Percentiles rank a stretch among this genome's conserved stretches.
phyloP scores from a whole-genome alignment of 1,140 invertebrate genomes.

The Sitobion miscanthi region DNA sequence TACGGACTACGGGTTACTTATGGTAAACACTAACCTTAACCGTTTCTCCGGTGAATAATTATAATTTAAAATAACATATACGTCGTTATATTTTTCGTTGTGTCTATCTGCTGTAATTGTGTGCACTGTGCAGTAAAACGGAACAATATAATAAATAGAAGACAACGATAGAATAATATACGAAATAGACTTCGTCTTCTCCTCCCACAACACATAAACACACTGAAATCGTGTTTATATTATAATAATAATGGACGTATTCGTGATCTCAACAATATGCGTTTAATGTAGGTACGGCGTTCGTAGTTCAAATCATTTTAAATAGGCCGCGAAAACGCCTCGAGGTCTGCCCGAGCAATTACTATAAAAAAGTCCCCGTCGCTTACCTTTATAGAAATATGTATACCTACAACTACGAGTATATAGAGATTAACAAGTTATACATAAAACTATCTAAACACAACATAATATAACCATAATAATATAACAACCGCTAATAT shows the following conservation, averaged over 20 bases:
- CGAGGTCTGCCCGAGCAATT: not conserved
- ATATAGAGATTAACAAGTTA: not conserved
- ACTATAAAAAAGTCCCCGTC: not conserved
- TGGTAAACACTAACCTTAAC: not conserved
- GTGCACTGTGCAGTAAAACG: slow-evolving; percentile 2
- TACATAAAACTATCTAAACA: not conserved
- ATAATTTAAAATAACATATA: not conserved
- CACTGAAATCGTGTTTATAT: not conserved
- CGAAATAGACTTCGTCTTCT: not conserved
- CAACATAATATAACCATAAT: too few relatives aligned
- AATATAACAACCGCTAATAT: not conserved
- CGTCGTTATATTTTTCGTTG: not conserved
- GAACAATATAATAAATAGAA: slow-evolving; percentile 18
- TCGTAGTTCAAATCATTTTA: not conserved
- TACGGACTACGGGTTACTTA: not conserved
- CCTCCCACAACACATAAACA: not conserved
- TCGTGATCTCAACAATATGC: not conserved
- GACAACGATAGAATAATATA: not conserved
- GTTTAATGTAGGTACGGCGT: not conserved
- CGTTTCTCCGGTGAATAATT: not conserved
- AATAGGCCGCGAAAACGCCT: not conserved
- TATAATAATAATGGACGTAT: not conserved
- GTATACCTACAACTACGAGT: not conserved
- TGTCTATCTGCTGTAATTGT: not conserved
- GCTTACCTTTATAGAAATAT: not conserved